A percentile compares a stretch with the other conserved stretches of the same genome.
Evolutionary conservation across 2,888 invertebrate genomes (phyloP).

Genomic region (Aproaerema taeniolella): DNA sequence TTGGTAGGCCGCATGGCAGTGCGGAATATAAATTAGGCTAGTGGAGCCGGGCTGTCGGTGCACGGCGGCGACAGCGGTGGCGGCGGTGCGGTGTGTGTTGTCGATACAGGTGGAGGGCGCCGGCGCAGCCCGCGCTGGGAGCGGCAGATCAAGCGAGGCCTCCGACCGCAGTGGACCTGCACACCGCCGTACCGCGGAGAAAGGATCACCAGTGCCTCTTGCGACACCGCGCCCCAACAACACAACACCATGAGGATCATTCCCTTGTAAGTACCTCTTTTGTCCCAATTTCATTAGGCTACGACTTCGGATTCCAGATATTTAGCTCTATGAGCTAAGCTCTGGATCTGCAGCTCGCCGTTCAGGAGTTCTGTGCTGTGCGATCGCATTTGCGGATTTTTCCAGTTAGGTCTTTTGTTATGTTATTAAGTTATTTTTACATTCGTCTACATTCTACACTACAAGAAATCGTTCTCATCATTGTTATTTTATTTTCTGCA

Average conservation of each 20-base stretch:
- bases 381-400: conserved; percentile 58
- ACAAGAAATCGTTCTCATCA: background rate
- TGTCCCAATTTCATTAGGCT: too few relatives aligned
- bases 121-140: conserved; percentile 37
- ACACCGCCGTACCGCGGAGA: conserved; percentile 49
- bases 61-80: conserved; percentile 35
- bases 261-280: conserved; percentile 51
- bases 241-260: conserved; percentile 58
- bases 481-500: too few relatives aligned
- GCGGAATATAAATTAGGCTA: conserved; percentile 53
- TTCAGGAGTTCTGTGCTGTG: conserved; percentile 35
- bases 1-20: conserved; percentile 37
- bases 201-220: conserved; percentile 49
- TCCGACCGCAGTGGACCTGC: conserved; percentile 62
- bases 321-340: background rate
- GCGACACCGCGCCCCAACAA: conserved; percentile 35
- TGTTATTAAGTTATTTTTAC: background rate
- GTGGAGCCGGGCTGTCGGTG: conserved; percentile 32
- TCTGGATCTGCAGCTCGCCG: background rate
- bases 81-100: conserved; percentile 40
- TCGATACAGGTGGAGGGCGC: conserved; percentile 45
- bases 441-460: background rate
- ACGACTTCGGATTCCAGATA: too few relatives aligned
- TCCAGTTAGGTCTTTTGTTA: background rate
- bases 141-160: conserved; percentile 63